Conservation (phyloP, 2,113 vertebrate genomes). For the Plectropomus leopardus region DNA sequence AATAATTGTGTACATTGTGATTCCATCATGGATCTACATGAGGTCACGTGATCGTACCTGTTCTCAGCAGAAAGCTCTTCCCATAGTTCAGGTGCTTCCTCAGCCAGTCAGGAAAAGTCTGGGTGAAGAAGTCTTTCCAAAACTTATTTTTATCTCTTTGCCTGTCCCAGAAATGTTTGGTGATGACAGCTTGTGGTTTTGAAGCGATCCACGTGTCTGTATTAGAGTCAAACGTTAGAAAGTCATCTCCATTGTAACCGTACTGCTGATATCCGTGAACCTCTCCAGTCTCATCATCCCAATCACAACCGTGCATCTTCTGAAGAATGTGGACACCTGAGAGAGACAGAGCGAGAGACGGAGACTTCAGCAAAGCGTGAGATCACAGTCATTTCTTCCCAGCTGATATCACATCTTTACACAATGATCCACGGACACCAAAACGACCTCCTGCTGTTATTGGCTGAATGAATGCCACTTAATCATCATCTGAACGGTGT, state of each 20-base stretch:
- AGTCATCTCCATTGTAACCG: slow-evolving; percentile 67
- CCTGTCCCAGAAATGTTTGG: slow-evolving; percentile 41
- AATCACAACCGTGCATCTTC: too few relatives aligned
- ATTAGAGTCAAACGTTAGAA: slow-evolving; percentile 49
- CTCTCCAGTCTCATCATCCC: neutral
- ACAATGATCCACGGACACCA: neutral
- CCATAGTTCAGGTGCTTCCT: slow-evolving; percentile 49
- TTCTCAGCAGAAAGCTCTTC: slow-evolving; percentile 24
- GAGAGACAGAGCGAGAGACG: too few relatives aligned
- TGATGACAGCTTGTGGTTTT: rapidly evolving
- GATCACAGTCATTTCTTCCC: neutral
- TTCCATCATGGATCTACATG: too few relatives aligned
- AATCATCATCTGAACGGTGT: neutral
- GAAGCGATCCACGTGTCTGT: neutral
- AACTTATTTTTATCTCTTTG: rapidly evolving
- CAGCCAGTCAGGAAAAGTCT: slow-evolving; percentile 47
- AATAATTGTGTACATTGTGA: too few relatives aligned
- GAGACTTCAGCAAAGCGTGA: neutral
- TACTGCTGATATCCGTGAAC: slow-evolving; percentile 25
- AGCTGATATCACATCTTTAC: neutral
- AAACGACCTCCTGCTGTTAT: neutral
- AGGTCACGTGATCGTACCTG: slow-evolving; percentile 18
- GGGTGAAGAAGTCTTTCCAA: too few relatives aligned
- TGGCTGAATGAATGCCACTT: neutral
- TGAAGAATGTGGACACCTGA: too few relatives aligned